These are phyloP conservation scores for Ecliptopera silaceata DNA, from an alignment of 2,888 invertebrate species.

Conservation along the genomic window DNA sequence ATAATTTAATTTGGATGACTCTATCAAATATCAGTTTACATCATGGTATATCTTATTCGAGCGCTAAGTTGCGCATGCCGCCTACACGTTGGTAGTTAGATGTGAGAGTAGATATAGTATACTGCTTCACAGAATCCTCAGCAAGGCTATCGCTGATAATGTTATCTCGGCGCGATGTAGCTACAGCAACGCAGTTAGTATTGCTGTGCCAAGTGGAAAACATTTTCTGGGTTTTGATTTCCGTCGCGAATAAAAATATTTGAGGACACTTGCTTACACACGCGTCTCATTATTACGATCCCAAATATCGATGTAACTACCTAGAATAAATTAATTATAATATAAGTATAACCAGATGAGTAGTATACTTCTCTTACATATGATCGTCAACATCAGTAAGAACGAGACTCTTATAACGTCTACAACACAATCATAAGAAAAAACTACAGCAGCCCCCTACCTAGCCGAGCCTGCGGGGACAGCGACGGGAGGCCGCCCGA, in stretches of 20 bases:
- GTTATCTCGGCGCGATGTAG: constrained; percentile 69
- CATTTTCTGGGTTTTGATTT: constrained; percentile 14
- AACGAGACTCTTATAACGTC: constrained; percentile 29
- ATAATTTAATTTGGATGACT: not conserved
- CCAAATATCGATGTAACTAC: constrained; percentile 1
- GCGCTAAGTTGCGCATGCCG: constrained; percentile 10
- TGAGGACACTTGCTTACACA: not conserved
- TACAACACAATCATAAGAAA: constrained; percentile 41
- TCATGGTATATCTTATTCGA: constrained; percentile 4
- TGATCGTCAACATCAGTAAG: constrained; percentile 27
- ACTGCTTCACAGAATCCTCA: constrained; percentile 68
- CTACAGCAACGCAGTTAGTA: constrained; percentile 27
- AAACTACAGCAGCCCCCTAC: constrained; percentile 57
- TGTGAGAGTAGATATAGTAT: constrained; percentile 26
- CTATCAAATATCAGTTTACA: not conserved
- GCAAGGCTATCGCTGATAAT: constrained; percentile 79
- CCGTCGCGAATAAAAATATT: not conserved
- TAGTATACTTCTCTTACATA: too few species aligned
- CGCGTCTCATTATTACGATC: not conserved
- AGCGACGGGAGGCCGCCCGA: constrained; percentile 62
- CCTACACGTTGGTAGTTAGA: constrained; percentile 23
- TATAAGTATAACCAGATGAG: too few species aligned
- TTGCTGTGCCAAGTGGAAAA: constrained; percentile 14
- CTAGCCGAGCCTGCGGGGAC: constrained; percentile 57
- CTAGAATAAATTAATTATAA: too few species aligned